Evolutionary conservation across 2,113 vertebrate species (phyloP).

Genomic region (Suricata suricatta): DNA sequence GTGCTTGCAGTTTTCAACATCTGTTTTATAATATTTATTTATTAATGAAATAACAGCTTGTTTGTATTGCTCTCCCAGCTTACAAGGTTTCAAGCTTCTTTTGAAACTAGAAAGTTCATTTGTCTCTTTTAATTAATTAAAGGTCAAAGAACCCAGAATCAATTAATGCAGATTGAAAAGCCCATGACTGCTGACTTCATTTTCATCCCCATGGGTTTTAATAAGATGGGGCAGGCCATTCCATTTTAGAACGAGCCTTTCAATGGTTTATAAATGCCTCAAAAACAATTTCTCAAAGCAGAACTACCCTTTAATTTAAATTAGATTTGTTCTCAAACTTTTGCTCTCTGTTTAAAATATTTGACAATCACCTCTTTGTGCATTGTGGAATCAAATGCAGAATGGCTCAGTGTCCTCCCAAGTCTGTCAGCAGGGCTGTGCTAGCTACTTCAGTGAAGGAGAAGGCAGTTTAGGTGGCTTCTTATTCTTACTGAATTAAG

Average conservation of each 20-base stretch:
- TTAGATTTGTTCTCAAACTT: not conserved
- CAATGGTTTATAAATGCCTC: not conserved
- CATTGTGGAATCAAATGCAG: not conserved
- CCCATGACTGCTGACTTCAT: not conserved
- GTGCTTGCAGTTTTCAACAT: constrained; percentile 58
- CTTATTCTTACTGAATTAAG: not conserved
- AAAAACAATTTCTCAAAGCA: not conserved
- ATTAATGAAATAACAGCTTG: constrained; percentile 69
- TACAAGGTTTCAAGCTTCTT: constrained; percentile 71
- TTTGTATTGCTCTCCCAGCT: constrained; percentile 66
- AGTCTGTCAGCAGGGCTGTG: not conserved
- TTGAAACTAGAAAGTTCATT: constrained; percentile 67
- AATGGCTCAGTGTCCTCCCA: not conserved
- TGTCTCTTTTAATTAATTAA: constrained; percentile 77
- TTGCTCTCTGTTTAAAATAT: not conserved
- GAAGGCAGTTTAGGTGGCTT: not conserved
- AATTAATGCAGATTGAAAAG: constrained; percentile 67
- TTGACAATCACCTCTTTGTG: not conserved
- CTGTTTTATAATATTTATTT: constrained; percentile 75
- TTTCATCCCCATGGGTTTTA: not conserved
- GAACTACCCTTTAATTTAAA: not conserved
- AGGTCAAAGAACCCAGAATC: constrained; percentile 69
- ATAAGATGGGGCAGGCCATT: not conserved
- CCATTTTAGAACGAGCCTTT: constrained; percentile 6
- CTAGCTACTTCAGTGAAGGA: not conserved